phyloP scores from a whole-genome alignment of 2,797 vertebrate genomes.

The Spheniscus humboldti region DNA sequence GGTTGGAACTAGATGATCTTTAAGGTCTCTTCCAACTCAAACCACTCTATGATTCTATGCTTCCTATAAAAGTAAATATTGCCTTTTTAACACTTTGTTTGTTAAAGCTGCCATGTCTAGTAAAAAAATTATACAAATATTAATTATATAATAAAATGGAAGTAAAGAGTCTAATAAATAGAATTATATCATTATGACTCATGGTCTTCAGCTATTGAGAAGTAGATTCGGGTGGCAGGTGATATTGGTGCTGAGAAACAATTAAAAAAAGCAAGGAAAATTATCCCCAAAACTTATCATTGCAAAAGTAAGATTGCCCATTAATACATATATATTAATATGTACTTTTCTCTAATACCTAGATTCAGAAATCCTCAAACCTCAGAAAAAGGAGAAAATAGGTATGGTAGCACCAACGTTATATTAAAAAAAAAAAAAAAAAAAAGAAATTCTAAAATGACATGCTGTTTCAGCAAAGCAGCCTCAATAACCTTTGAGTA shows the following conservation, averaged over 20 bases:
- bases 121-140: neutral
- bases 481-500: neutral
- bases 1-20: neutral
- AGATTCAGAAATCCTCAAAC: neutral
- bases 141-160: neutral
- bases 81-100: neutral
- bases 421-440: neutral
- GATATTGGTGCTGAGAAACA: neutral
- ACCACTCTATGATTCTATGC: neutral
- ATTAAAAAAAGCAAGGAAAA: neutral
- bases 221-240: neutral
- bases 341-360: neutral
- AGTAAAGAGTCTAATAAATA: neutral
- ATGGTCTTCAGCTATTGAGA: neutral
- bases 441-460: neutral
- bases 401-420: neutral
- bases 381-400: neutral
- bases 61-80: neutral
- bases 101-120: neutral
- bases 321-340: neutral
- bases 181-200: neutral
- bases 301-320: neutral
- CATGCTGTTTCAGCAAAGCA: neutral
- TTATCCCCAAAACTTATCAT: neutral
- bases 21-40: neutral